Percentiles rank a stretch among this genome's conserved stretches.
These are phyloP conservation scores for Galerucella pusilla DNA, from an alignment of 2,888 invertebrate species.

Conservation along the genomic window DNA sequence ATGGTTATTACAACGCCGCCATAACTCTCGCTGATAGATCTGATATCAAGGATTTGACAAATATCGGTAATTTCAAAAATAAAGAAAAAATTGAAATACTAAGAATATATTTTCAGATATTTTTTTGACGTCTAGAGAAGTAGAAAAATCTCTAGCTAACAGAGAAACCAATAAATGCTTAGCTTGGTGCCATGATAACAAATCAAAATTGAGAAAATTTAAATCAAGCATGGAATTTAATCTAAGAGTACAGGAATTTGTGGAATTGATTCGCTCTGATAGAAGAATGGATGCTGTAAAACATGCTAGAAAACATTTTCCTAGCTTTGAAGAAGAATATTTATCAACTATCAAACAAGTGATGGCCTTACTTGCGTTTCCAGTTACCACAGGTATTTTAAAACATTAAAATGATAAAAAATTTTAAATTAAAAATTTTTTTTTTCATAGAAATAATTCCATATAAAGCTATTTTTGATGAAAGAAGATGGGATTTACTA, in stretches of 20 bases:
- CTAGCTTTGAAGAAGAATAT: conserved; percentile 87
- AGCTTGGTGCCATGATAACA: conserved; percentile 96
- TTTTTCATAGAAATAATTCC: conserved; percentile 71
- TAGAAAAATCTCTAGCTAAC: conserved; percentile 85
- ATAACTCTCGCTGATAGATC: conserved; percentile 85
- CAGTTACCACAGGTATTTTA: conserved; percentile 76
- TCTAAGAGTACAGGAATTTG: conserved; percentile 91
- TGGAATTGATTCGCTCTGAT: conserved; percentile 91
- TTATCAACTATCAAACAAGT: conserved; percentile 89
- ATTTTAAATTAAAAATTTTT: conserved; percentile 22
- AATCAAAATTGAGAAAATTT: conserved; percentile 92
- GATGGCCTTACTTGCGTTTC: conserved; percentile 96
- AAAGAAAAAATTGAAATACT: not conserved
- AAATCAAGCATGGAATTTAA: conserved; percentile 97
- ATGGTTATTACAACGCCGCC: conserved; percentile 96
- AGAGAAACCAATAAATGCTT: conserved; percentile 90
- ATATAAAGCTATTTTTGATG: conserved; percentile 75
- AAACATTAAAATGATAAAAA: too few relatives aligned
- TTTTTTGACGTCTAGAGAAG: conserved; percentile 83
- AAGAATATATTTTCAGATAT: conserved; percentile 72
- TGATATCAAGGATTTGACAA: conserved; percentile 87
- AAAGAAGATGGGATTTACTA: conserved; percentile 82
- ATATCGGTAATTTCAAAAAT: conserved; percentile 73
- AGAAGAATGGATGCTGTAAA: conserved; percentile 91
- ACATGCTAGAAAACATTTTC: conserved; percentile 94